Evolutionary conservation across 2,888 invertebrate species (phyloP), one percentile per base, ranked within the genome.

Genomic region (Mylabris sibirica): DNA sequence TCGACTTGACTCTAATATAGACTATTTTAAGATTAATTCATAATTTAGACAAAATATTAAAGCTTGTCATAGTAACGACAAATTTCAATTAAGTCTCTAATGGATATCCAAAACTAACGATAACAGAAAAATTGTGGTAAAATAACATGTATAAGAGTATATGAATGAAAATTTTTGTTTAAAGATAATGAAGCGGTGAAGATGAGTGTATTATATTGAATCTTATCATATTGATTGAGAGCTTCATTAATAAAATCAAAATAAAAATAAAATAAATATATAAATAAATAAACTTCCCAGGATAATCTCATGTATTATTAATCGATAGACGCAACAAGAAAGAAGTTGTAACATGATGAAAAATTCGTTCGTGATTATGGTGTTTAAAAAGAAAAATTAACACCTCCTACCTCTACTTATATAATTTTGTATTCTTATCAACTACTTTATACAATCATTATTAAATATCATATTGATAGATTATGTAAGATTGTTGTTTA

Each of bases 401-500:
- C 57, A 57, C 22, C 24, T 22, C 5, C 24, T 12, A 12, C 11
- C 4, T 12, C n/a, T n/a, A n/a, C n/a, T n/a, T n/a, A n/a, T n/a
- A n/a, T n/a, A 57, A 53, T 53, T 53, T 30, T 11, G 49, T 53
- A 53, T 53, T 53, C 49, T 20, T 57, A 12, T 57, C 24, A 57
- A 14, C 57, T 57, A 57, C 57, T 57, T 24, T 24, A 57, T 24
- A 57, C 12, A 24, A 24, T 12, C 24, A 24, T 53, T 22, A 53
- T 24, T 24, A 12, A 12, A 24, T 57, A 57, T 57, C 11, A 53
- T 53, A 22, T 53, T 53, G 57, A 57, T 57, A 57, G 4, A 24
- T 57, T 57, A 24, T 57, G 57, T 57, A 57, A 57, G 57, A 24
- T 24, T 14, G 20, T 57, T 57, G 57, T 57, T 57, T 57, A 24